Base-by-base conservation (phyloP, 1,140 invertebrate species). In the Drosophila prosaltans region DNA sequence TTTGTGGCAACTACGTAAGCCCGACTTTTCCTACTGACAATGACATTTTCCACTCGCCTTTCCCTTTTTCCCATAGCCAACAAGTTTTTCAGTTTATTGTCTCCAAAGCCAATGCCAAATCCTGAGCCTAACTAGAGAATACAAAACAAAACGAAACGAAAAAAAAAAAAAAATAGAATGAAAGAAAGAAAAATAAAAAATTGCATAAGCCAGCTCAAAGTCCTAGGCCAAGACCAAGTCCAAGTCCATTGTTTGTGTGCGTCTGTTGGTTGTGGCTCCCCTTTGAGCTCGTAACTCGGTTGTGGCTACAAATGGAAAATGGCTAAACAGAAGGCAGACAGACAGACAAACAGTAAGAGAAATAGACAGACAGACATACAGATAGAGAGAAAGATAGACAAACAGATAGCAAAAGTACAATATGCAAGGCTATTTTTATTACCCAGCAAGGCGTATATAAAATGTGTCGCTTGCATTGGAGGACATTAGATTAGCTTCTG, bases 1-100 rank as follows among this genome's bases (percentile, higher is more conserved):
- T 77, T 80, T 77, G 70, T 48, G 68, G 72, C 68, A 78, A 69
- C 65, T 67, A 51, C 77, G 68, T 71, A 80, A 70, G 77, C 70
- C 66, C 48, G 64, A 63, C 26, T 82, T 73, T 65, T 78, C 69
- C 74, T 75, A 79, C 40, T 86, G 82, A 45, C 72, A 85, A 63
- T 82, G 65, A 61, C 77, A 76, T 43, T 74, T 72, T 60, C 51
- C 54, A 41, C 36, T 58, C n/a, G 4, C 63, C 60, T 65, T 57
- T 51, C 32, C 78, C 63, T 67, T 66, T 69, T 75, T 81, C 66
- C 45, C 66, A 80, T 55, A 51, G 26, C 6, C 57, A 70, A 77
- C 76, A 86, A 82, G 82, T 88, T 86, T 63, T 88, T 70, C 77
- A 88, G 69, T 80, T 89, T 88, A 88, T 88, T 84, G 83, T 89